Conservation (phyloP, 2,113 vertebrate species). For the Mesoclemmys tuberculata region DNA sequence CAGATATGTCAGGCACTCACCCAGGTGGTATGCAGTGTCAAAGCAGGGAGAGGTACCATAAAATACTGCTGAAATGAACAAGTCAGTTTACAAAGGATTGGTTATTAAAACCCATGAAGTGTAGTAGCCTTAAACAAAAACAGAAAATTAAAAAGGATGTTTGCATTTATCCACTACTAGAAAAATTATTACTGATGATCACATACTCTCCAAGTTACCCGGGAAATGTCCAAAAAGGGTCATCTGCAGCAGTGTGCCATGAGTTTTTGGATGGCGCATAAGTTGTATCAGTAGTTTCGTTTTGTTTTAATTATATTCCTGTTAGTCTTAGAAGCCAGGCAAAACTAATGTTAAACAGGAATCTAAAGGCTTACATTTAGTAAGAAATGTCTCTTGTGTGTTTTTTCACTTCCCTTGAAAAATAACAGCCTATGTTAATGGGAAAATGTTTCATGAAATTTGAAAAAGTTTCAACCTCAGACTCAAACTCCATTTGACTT, state of each 20-base stretch:
- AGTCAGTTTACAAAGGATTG: conserved; percentile 7
- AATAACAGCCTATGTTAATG: not conserved
- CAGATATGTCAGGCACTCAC: conserved; percentile 50
- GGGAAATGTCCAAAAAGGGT: not conserved
- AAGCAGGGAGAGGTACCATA: conserved; percentile 21
- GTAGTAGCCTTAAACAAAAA: conserved; percentile 11
- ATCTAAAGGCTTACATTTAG: not conserved
- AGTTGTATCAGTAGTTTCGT: not conserved
- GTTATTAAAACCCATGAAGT: not conserved
- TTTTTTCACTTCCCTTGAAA: not conserved
- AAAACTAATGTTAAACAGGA: not conserved
- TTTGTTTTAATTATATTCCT: not conserved
- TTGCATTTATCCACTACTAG: not conserved
- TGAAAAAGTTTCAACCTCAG: not conserved
- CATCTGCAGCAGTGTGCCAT: fast-evolving
- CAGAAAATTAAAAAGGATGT: not conserved
- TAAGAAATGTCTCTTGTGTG: not conserved
- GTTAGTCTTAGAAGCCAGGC: not conserved
- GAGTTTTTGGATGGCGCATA: not conserved
- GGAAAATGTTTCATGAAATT: fast-evolving
- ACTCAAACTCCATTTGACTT: not conserved
- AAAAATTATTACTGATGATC: not conserved
- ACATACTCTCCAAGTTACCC: not conserved
- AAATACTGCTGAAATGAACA: conserved; percentile 13
- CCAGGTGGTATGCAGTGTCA: conserved; percentile 33